Evolutionary conservation across 2,797 vertebrate species (phyloP), one percentile per base, ranked within the genome.

Genomic region (Erpetoichthys calabaricus): DNA sequence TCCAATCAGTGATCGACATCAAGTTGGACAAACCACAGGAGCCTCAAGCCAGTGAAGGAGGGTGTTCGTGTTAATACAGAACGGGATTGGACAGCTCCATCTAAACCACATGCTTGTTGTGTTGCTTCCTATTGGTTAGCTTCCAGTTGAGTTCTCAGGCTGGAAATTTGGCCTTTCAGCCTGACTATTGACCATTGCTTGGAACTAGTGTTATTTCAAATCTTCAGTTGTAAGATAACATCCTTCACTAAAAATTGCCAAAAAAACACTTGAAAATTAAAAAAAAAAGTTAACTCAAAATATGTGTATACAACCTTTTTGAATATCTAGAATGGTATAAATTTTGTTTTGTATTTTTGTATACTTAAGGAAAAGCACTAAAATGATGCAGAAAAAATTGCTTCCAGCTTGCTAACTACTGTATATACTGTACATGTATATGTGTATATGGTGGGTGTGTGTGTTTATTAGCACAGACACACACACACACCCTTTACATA

Each of bases 311-410:
- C 75, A 73, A 69, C 67, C 69, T 67, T 82, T 83, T 79, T 82
- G 63, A 73, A 77, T 76, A 73, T 75, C 69, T 69, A 47, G 67
- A 66, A 70, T 57, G 63, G 59, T 61, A 68, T 69, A 45, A 69
- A 69, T 78, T 89, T 84, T 83, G 81, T 85, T 90, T 90, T 90
- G 80, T 87, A 85, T 86, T 86, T 88, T 88, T 89, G 79, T 88
- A 86, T 79, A 82, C 80, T 82, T 79, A 83, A 58, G 73, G 69
- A 85, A 73, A 76, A 76, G 62, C 64, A 72, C 68, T 67, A 66
- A 66, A 71, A 80, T 73, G 69, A 73, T 62, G 79, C 82, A 68
- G 68, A 67, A 47, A 58, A 63, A 55, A 47, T 59, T 9, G 64
- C 64, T 73, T 66, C 70, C 64, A 60, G 8, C 68, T 60, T 65